phyloP scores from a whole-genome alignment of 2,797 vertebrate genomes.

The Thunnus albacares region DNA sequence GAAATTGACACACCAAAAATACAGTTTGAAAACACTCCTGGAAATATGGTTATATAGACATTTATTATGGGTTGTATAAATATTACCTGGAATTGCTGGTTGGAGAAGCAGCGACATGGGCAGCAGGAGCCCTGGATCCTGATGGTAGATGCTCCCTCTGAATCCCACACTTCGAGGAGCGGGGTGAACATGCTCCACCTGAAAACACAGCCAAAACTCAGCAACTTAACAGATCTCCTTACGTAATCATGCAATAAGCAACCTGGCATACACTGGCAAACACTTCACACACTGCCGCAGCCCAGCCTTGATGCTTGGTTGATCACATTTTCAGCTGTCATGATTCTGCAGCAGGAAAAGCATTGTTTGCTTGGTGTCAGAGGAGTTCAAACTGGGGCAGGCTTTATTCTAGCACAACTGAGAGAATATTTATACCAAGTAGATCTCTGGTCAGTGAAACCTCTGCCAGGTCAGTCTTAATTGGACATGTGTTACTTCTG shows the following conservation, averaged over 20 bases:
- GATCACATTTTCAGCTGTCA: constrained; percentile 77
- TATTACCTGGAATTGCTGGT: constrained; percentile 85
- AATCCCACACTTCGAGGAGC: constrained; percentile 74
- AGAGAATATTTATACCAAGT: constrained; percentile 75
- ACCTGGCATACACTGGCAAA: constrained; percentile 39
- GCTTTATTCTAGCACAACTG: constrained; percentile 71
- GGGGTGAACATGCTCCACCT: constrained; percentile 88
- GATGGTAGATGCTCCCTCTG: constrained; percentile 52
- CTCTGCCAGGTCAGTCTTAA: constrained; percentile 65
- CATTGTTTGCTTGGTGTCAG: constrained; percentile 62
- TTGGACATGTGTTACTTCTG: constrained; percentile 54
- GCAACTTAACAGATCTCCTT: constrained; percentile 15
- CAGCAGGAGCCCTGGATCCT: constrained; percentile 83
- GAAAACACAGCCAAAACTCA: constrained; percentile 36
- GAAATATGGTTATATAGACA: not conserved
- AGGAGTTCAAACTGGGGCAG: constrained; percentile 66
- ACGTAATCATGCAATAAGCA: constrained; percentile 39
- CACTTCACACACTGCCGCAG: constrained; percentile 51
- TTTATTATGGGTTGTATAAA: not conserved
- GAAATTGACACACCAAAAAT: constrained; percentile 3
- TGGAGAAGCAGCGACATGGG: constrained; percentile 82
- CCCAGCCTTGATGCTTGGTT: constrained; percentile 68
- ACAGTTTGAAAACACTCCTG: not conserved
- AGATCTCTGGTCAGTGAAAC: constrained; percentile 58
- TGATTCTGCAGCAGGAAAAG: constrained; percentile 71